Conservation (phyloP, 2,113 vertebrate species). For the Crocuta crocuta region DNA sequence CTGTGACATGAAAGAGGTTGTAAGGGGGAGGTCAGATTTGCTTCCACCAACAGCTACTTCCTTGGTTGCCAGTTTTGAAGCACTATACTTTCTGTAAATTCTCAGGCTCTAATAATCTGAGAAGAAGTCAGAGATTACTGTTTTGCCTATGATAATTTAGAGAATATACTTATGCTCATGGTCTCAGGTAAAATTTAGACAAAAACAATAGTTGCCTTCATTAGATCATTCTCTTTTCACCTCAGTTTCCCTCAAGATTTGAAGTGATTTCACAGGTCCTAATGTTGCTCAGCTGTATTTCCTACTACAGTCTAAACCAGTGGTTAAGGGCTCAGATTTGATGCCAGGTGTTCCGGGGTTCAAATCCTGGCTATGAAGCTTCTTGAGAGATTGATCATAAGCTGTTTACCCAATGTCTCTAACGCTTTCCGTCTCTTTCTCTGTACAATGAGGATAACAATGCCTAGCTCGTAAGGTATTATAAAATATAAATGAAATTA, state of each 20-base stretch:
- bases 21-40: not conserved
- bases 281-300: not conserved
- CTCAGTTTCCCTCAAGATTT: not conserved
- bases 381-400: not conserved
- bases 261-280: not conserved
- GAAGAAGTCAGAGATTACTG: not conserved
- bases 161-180: not conserved
- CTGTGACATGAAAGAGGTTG: not conserved
- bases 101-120: not conserved
- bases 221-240: not conserved
- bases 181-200: not conserved
- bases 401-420: not conserved
- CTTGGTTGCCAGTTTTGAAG: not conserved
- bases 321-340: not conserved
- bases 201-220: slow-evolving; percentile 2
- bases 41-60: not conserved
- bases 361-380: not conserved
- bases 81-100: not conserved
- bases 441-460: slow-evolving; percentile 1
- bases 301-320: not conserved
- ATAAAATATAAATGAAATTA: not conserved
- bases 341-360: not conserved
- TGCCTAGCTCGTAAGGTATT: not conserved
- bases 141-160: not conserved
- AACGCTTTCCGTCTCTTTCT: not conserved